phyloP scores from a whole-genome alignment of 2,113 vertebrate species.

The Oreochromis spilurus region DNA sequence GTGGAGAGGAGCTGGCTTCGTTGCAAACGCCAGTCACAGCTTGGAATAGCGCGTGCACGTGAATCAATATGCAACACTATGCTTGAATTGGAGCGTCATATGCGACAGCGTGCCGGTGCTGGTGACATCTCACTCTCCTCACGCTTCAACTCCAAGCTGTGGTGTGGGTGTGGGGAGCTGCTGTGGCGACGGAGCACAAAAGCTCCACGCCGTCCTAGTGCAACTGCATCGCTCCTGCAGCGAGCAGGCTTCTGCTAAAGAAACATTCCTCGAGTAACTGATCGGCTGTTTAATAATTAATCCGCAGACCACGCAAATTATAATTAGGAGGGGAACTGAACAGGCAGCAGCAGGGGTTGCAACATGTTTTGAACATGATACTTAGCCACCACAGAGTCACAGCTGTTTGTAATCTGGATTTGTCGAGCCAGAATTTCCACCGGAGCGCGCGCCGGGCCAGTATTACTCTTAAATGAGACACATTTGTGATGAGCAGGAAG shows the following conservation, averaged over 20 bases:
- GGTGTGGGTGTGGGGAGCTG: slow-evolving; percentile 8
- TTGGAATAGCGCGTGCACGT: slow-evolving; percentile 15
- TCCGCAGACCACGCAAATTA: not conserved
- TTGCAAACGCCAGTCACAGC: slow-evolving; percentile 54
- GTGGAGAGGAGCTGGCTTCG: slow-evolving; percentile 52
- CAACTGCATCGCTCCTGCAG: not conserved
- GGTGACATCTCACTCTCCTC: slow-evolving; percentile 59
- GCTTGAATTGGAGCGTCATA: slow-evolving; percentile 46
- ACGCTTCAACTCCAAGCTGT: not conserved
- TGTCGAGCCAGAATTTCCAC: slow-evolving; percentile 11
- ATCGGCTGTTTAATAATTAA: slow-evolving; percentile 29
- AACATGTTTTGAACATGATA: not conserved
- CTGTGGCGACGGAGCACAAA: not conserved
- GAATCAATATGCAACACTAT: slow-evolving; percentile 58
- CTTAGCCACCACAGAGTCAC: slow-evolving; percentile 15
- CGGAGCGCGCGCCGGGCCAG: slow-evolving; percentile 4
- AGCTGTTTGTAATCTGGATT: slow-evolving; percentile 31
- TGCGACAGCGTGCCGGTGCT: slow-evolving; percentile 23
- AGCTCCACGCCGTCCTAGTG: not conserved
- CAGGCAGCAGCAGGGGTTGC: not conserved
- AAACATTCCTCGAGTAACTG: not conserved
- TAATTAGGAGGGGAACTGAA: not conserved
- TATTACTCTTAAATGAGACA: slow-evolving; percentile 59
- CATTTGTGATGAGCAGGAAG: slow-evolving; percentile 55
- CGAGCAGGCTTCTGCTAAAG: not conserved